Conservation (phyloP, 2,888 invertebrate genomes). For the Melikaiella ostensackeni region DNA sequence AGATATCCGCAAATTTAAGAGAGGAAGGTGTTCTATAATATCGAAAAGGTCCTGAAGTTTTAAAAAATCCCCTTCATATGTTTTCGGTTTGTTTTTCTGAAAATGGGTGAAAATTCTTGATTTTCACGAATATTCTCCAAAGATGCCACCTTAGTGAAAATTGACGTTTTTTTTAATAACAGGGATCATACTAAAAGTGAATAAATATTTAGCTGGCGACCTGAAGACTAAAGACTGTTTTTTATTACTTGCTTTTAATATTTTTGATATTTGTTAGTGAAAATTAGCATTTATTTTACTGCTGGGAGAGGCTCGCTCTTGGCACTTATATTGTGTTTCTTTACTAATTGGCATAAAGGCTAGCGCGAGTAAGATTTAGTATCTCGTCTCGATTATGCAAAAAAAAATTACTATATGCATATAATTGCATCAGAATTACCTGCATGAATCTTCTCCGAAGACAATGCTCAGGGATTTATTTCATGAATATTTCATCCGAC, state of each 20-base stretch:
- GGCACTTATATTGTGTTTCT: conserved; percentile 8
- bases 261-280: not conserved
- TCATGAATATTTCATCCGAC: conserved; percentile 18
- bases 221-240: not conserved
- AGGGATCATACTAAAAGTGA: too few species aligned
- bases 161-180: too few species aligned
- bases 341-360: conserved; percentile 8
- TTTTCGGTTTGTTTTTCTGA: not conserved
- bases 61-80: too few species aligned
- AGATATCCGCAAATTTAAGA: too few species aligned
- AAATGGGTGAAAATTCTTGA: too few species aligned
- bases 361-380: conserved; percentile 18
- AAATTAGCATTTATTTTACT: not conserved
- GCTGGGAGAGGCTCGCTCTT: not conserved
- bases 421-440: conserved; percentile 8
- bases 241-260: not conserved
- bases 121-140: too few species aligned
- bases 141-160: too few species aligned
- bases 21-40: too few species aligned
- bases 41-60: too few species aligned
- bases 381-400: conserved; percentile 16
- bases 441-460: not conserved
- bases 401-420: conserved; percentile 17
- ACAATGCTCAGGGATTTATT: conserved; percentile 1
- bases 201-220: too few species aligned